A percentile compares a stretch with the other conserved stretches of the same genome.
Evolutionary conservation across 2,888 invertebrate species (phyloP).

Genomic region (Acanthosepion lycidas): DNA sequence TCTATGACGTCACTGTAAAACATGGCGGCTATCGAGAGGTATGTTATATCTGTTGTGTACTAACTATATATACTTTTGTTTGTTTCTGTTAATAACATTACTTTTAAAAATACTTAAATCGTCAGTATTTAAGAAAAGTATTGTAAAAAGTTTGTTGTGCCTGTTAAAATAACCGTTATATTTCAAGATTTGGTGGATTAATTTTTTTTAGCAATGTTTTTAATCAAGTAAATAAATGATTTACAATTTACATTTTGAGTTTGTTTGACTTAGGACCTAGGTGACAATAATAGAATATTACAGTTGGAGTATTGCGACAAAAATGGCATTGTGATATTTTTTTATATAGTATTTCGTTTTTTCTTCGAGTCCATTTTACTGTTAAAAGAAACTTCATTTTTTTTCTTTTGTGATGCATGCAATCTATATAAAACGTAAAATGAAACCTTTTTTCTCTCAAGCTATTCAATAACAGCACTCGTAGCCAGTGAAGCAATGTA

Average conservation of each 20-base stretch:
- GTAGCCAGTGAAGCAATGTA: too few relatives aligned
- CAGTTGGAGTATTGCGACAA: neutral
- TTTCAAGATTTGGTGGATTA: neutral
- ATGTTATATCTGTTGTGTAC: neutral
- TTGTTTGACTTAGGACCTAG: neutral
- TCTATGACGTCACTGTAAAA: conserved; percentile 45
- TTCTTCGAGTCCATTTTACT: neutral
- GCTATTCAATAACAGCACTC: too few relatives aligned
- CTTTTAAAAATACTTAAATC: neutral
- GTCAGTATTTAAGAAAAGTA: neutral
- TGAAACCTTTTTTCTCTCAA: too few relatives aligned
- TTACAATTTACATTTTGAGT: neutral
- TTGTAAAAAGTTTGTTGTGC: neutral
- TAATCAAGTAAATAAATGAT: neutral
- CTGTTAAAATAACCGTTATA: neutral
- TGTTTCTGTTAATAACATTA: neutral
- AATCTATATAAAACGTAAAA: too few relatives aligned
- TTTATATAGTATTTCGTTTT: neutral
- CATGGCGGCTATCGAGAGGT: conserved; percentile 48
- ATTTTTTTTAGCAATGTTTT: neutral
- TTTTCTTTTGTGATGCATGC: neutral
- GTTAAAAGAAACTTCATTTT: neutral
- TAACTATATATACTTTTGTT: neutral
- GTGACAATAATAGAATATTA: neutral
- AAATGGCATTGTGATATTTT: neutral